A percentile compares a stretch with the other conserved stretches of the same genome.
Evolutionary conservation across 1,140 invertebrate species (phyloP).

Genomic region (Diplogasteroides magnus): DNA sequence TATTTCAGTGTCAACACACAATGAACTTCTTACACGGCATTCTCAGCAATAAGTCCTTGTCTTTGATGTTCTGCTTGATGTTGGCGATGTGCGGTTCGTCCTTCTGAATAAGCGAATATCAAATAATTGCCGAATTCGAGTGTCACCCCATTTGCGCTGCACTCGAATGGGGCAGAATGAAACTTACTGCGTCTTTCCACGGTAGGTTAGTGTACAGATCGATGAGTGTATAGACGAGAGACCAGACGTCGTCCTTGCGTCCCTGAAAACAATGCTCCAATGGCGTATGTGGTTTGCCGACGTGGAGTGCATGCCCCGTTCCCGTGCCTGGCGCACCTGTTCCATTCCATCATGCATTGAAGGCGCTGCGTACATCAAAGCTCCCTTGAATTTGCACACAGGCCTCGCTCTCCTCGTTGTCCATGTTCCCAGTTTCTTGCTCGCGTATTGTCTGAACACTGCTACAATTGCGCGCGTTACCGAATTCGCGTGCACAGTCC

Average conservation of each 20-base stretch:
- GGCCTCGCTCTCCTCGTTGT: neutral
- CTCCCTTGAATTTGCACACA: constrained; percentile 77
- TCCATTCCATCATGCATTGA: constrained; percentile 94
- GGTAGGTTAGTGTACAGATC: constrained; percentile 96
- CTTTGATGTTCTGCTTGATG: neutral
- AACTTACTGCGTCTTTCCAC: constrained; percentile 64
- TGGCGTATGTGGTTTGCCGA: no score
- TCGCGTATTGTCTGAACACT: no score
- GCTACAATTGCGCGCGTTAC: no score
- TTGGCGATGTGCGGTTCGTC: constrained; percentile 5
- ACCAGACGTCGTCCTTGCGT: constrained; percentile 85
- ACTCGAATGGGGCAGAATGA: neutral
- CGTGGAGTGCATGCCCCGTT: no score
- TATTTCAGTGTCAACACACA: no score
- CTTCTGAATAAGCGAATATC: constrained; percentile 4
- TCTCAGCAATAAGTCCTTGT: neutral
- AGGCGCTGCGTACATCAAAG: constrained; percentile 94
- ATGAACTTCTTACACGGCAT: neutral
- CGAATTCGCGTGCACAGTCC: no score
- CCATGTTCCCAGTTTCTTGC: no score
- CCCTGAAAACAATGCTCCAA: neutral
- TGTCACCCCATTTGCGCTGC: constrained; percentile 25
- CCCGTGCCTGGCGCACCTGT: constrained; percentile 22
- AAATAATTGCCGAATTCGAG: constrained; percentile 27
- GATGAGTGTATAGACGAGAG: constrained; percentile 95